These are phyloP conservation scores for Otus scops DNA, from an alignment of 2,797 vertebrate species.

Conservation along the genomic window DNA sequence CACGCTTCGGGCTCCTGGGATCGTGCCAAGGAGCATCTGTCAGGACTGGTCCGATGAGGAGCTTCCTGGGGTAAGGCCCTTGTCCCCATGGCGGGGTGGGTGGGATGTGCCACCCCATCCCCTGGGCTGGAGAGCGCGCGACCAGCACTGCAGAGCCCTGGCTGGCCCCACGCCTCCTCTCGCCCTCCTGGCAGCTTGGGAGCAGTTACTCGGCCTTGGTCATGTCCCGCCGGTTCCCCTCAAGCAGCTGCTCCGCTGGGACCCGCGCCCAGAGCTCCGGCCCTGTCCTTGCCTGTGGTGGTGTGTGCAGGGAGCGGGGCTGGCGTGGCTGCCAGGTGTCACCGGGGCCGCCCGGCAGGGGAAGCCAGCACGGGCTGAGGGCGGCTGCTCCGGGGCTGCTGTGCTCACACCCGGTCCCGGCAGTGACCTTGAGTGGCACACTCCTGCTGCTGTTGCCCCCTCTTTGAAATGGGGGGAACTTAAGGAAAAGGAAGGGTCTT, in stretches of 20 bases:
- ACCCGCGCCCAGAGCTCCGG: not conserved
- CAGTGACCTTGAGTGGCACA: not conserved
- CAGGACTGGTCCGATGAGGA: rapidly evolving
- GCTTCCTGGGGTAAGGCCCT: not conserved
- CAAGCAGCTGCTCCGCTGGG: not conserved
- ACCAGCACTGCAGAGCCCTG: not conserved
- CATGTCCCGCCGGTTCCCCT: not conserved
- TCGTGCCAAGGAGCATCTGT: rapidly evolving
- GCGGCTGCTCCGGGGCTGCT: not conserved
- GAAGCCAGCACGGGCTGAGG: not conserved
- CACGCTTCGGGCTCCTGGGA: not conserved
- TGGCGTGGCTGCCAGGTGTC: not conserved
- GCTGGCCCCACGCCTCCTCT: rapidly evolving
- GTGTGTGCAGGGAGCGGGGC: not conserved
- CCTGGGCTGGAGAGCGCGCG: rapidly evolving
- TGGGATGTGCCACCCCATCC: too few species aligned
- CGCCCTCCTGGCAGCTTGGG: rapidly evolving
- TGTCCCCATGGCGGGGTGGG: rapidly evolving
- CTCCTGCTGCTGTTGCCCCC: not conserved
- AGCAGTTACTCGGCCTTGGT: not conserved
- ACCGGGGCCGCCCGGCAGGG: not conserved
- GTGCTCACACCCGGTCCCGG: rapidly evolving
- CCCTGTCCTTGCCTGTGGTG: rapidly evolving
- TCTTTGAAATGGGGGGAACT: not conserved
- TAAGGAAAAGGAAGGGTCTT: not conserved